Conservation (phyloP, 2,888 invertebrate species). For the Sipunculus nudus region DNA sequence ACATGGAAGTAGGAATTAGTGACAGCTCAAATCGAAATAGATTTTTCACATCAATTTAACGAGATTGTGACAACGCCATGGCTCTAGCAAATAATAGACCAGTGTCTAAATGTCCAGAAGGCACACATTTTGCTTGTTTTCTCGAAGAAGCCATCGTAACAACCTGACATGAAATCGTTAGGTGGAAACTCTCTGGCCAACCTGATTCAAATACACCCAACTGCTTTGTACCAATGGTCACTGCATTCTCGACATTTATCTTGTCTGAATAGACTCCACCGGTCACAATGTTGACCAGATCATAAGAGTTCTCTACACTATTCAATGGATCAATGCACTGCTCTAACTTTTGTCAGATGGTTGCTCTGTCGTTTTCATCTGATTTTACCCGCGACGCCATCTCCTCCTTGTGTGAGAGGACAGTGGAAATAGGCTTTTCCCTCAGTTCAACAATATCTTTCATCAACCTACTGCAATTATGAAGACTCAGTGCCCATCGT, state of each 20-base stretch:
- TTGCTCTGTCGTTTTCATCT: conserved; percentile 27
- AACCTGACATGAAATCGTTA: not conserved
- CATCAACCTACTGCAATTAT: conserved; percentile 27
- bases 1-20: conserved; percentile 21
- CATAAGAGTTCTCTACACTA: conserved; percentile 14
- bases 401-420: conserved; percentile 33
- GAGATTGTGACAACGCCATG: conserved; percentile 7
- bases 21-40: conserved; percentile 13
- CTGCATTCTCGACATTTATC: conserved; percentile 17
- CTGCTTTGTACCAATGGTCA: conserved; percentile 3
- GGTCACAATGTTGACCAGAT: conserved; percentile 14
- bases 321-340: conserved; percentile 23
- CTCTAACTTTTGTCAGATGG: conserved; percentile 15
- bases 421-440: not conserved
- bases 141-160: conserved; percentile 18
- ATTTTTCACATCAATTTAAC: conserved; percentile 12
- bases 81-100: conserved; percentile 20
- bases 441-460: conserved; percentile 10
- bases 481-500: conserved; percentile 41
- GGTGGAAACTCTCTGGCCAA: conserved; percentile 12
- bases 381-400: conserved; percentile 7
- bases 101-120: conserved; percentile 16
- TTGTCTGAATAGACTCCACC: conserved; percentile 4
- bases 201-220: conserved; percentile 3
- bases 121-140: conserved; percentile 6